Evolutionary conservation across 53 echinoderm and acorn worm species (phyloP).

Genomic region (Patiria pectinifera): DNA sequence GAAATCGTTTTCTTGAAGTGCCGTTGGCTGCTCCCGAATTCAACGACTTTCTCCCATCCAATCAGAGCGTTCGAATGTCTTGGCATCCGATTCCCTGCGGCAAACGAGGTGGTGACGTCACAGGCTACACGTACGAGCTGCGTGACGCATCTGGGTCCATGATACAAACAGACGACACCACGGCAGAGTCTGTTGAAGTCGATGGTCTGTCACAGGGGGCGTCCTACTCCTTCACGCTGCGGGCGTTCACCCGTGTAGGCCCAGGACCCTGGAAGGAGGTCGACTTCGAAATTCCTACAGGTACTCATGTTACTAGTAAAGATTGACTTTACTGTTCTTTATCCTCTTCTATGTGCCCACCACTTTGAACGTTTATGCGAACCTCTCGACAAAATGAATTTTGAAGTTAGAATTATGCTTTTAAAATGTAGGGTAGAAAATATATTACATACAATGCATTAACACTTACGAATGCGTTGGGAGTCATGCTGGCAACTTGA

Average conservation of each 20-base stretch:
- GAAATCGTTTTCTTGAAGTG: neutral
- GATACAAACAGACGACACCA: neutral
- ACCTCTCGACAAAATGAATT: too few species aligned
- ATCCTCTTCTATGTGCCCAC: too few species aligned
- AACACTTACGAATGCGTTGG: too few species aligned
- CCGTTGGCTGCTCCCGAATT: neutral
- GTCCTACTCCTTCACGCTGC: neutral
- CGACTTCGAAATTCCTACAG: neutral
- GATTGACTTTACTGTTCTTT: too few species aligned
- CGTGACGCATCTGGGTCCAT: neutral
- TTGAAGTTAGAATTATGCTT: too few species aligned
- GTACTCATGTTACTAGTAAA: neutral
- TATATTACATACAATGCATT: too few species aligned
- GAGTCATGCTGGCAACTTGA: too few species aligned
- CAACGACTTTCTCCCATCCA: neutral
- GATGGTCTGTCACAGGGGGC: neutral
- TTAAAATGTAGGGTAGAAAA: too few species aligned
- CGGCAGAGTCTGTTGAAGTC: neutral
- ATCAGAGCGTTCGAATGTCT: neutral
- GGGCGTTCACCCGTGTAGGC: neutral
- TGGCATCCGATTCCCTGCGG: constrained; percentile 48
- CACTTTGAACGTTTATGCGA: too few species aligned
- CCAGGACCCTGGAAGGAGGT: neutral
- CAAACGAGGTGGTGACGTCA: constrained; percentile 27
- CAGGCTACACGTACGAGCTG: constrained; percentile 22